Conservation (phyloP, 92 coral and sea anemone species). For the Plumapathes pennacea region DNA sequence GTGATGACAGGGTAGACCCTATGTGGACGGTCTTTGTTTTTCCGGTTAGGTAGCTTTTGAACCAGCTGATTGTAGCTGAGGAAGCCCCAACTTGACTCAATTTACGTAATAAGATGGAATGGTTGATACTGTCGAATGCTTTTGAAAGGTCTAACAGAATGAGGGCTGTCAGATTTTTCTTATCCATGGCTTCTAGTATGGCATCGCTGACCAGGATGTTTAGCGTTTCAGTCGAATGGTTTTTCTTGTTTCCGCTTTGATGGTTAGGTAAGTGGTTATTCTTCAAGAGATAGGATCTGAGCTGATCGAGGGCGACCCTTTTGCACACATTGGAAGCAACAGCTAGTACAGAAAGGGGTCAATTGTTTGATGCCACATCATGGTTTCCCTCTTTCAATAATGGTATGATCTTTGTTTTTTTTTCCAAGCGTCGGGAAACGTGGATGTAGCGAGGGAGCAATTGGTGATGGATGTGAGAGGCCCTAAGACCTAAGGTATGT, state of each 20-base stretch:
- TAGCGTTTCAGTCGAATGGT: slow-evolving; percentile 31
- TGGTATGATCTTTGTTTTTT: slow-evolving; percentile 53
- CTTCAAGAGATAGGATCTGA: slow-evolving; percentile 6
- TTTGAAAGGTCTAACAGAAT: slow-evolving; percentile 18
- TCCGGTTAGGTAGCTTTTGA: slow-evolving; percentile 30
- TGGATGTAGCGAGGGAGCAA: slow-evolving; percentile 29
- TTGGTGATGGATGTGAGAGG: slow-evolving; percentile 43
- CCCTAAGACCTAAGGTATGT: slow-evolving; percentile 36
- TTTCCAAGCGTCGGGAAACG: slow-evolving; percentile 41
- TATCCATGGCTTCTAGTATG: slow-evolving; percentile 29
- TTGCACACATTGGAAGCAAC: slow-evolving; percentile 52
- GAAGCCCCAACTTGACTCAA: slow-evolving; percentile 1
- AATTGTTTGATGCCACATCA: slow-evolving; percentile 34
- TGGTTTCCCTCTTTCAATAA: slow-evolving; percentile 41
- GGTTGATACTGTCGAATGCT: slow-evolving; percentile 43
- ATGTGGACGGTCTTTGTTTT: slow-evolving; percentile 35
- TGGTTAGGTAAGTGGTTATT: slow-evolving; percentile 4
- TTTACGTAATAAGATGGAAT: slow-evolving; percentile 7
- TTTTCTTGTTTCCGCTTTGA: background rate
- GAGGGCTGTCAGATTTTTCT: slow-evolving; percentile 18
- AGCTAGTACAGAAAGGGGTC: slow-evolving; percentile 39
- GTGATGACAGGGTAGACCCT: slow-evolving; percentile 28
- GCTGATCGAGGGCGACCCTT: slow-evolving; percentile 44
- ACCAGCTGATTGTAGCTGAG: slow-evolving; percentile 3
- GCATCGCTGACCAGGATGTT: slow-evolving; percentile 4